These are phyloP conservation scores for Carabus problematicus DNA, from an alignment of 2,888 invertebrate genomes.

Conservation along the genomic window DNA sequence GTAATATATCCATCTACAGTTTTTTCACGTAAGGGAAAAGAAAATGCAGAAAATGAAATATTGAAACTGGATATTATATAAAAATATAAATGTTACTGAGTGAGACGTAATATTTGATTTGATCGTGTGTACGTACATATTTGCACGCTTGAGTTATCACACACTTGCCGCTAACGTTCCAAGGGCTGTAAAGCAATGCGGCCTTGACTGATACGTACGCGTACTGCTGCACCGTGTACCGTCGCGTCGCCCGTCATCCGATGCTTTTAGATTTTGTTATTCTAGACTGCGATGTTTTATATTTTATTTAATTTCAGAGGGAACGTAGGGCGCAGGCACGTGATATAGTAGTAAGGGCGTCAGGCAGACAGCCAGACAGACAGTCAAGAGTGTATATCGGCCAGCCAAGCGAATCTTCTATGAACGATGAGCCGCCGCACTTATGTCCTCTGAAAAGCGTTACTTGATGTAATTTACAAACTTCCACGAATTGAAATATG, in stretches of 20 bases:
- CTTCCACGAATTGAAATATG: conserved; percentile 35
- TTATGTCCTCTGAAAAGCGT: conserved; percentile 24
- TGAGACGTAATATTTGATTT: conserved; percentile 35
- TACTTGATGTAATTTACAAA: conserved; percentile 29
- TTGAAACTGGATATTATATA: too few relatives aligned
- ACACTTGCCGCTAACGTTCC: background rate
- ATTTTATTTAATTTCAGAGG: conserved; percentile 31
- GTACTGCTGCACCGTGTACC: too few relatives aligned
- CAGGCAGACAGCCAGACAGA: too few relatives aligned
- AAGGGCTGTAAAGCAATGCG: too few relatives aligned
- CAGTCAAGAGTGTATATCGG: background rate
- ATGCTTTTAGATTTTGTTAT: conserved; percentile 38
- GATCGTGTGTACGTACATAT: conserved; percentile 11
- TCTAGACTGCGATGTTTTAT: conserved; percentile 31
- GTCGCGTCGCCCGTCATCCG: conserved; percentile 8
- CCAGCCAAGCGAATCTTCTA: conserved; percentile 10
- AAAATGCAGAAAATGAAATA: conserved; percentile 2
- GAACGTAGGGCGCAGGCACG: conserved; percentile 6
- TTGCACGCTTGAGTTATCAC: conserved; percentile 17
- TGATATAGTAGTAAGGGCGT: too few relatives aligned
- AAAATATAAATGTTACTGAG: conserved; percentile 15
- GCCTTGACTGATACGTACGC: too few relatives aligned
- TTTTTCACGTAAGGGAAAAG: background rate
- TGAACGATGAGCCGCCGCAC: conserved; percentile 18
- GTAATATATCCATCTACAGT: too few relatives aligned